Evolutionary conservation across 37 sponge, comb jelly and placozoan species (phyloP).

Genomic region (Aphrocallistes beatrix): DNA sequence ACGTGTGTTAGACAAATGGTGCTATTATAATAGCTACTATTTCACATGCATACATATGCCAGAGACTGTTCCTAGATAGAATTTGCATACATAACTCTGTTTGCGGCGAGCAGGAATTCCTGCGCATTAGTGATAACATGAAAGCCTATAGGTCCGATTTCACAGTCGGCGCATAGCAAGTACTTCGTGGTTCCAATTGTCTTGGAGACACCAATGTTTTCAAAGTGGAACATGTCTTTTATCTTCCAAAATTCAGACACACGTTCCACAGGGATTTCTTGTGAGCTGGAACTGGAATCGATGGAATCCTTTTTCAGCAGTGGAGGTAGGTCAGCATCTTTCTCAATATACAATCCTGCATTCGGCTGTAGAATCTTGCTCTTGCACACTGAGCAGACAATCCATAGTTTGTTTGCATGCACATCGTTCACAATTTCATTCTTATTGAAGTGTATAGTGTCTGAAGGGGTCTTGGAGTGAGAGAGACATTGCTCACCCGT

Average conservation of each 20-base stretch:
- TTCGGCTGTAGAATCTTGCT: slow-evolving; percentile 13
- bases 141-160: slow-evolving; percentile 95
- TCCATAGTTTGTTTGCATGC: neutral
- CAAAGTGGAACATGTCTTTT: slow-evolving; percentile 80
- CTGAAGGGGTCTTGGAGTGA: slow-evolving; percentile 2
- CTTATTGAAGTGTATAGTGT: neutral
- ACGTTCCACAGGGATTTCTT: slow-evolving; percentile 37
- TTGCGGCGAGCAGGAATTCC: slow-evolving; percentile 63
- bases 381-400: neutral
- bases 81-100: slow-evolving; percentile 63
- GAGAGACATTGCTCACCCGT: slow-evolving; percentile 8
- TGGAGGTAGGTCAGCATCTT: neutral
- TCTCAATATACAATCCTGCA: neutral
- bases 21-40: too few relatives aligned
- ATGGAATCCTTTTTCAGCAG: neutral
- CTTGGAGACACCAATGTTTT: slow-evolving; percentile 91
- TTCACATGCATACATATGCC: too few relatives aligned
- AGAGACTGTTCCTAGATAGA: neutral
- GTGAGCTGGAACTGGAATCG: neutral
- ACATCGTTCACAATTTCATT: neutral
- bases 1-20: too few relatives aligned
- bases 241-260: slow-evolving; percentile 67
- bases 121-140: slow-evolving; percentile 38
- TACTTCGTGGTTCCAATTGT: slow-evolving; percentile 55
- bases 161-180: slow-evolving; percentile 95